Base-by-base conservation (phyloP, 2,797 vertebrate genomes). In the Scyliorhinus canicula region DNA sequence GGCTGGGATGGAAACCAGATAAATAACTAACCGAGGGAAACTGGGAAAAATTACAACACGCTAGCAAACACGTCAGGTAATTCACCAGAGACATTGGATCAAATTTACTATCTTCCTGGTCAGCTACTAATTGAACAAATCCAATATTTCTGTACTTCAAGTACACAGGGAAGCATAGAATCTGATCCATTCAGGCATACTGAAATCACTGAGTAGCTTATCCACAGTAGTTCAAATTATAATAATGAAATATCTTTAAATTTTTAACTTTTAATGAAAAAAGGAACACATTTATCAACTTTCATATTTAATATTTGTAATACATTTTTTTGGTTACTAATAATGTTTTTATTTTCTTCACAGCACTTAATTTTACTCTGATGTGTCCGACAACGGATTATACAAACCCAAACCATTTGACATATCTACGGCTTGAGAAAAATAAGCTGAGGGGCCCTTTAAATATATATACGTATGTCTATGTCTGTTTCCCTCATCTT, bases 351-450 rank as follows among this genome's bases (percentile, higher is more conserved):
- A 95, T 96, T 52, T 97, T 67, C 95, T 96, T 97, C 97, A 40
- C 97, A 98, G 98, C 85, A 95, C 95, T 98, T 95, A 98, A 98
- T 26, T 79, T 98, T 95, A 97, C 98, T 94, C 57, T 97, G 95
- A 97, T 98, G 97, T 98, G 98, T 95, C 97, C 98, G 55, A 93
- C 96, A 63, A 95, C 97, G 95, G 96, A 98, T 95, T 96, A 95
- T 31, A 60, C 95, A 95, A 96, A 96, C 95, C 96, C 95, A 95
- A 97, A 97, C 3, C 97, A 97, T 93, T 96, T 98, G 95, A 98
- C 98, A 63, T 98, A 98, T 14, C 97, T 98, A n/a, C 96, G 98
- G 4, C 95, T 98, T 86, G 98, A 98, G 95, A 97, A 97, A 97
- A 98, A 98, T 95, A 98, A 97, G 96, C 96, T 98, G 71, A 97